A percentile compares a stretch with the other conserved stretches of the same genome.
phyloP scores from a whole-genome alignment of 2,797 vertebrate genomes.

The Taenioides sp. region DNA sequence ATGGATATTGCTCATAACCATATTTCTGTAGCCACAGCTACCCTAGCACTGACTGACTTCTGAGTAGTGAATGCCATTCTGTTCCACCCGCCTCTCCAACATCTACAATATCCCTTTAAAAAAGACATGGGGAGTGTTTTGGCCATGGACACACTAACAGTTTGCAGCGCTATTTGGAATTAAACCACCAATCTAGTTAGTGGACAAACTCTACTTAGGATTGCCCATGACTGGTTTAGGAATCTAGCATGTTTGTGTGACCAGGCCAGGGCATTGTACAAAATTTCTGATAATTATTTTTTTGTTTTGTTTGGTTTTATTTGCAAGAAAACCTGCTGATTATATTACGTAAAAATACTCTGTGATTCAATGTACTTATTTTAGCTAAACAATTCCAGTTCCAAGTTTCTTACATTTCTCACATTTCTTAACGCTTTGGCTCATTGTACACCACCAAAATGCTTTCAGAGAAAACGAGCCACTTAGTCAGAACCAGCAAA shows the following conservation, averaged over 20 bases:
- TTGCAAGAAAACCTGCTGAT: constrained; percentile 6
- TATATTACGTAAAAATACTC: background rate
- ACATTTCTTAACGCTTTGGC: background rate
- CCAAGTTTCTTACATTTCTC: background rate
- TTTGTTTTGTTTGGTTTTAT: constrained; percentile 1
- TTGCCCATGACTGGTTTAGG: background rate
- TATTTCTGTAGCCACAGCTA: no score
- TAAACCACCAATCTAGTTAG: no score
- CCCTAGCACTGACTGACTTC: no score
- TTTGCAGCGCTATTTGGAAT: no score
- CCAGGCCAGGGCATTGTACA: background rate
- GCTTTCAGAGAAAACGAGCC: constrained; percentile 4
- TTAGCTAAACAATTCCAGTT: background rate
- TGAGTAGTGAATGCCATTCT: no score
- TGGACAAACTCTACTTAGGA: background rate
- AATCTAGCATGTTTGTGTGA: background rate
- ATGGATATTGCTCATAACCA: no score
- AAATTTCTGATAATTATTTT: background rate
- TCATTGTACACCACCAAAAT: background rate
- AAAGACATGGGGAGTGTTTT: no score
- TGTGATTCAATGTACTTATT: background rate
- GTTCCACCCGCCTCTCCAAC: no score
- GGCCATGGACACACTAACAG: no score
- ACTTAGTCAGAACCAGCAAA: constrained; percentile 23
- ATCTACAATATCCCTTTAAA: no score